Base-by-base conservation (phyloP, 1,140 invertebrate species). In the Hylaeus anthracinus region DNA sequence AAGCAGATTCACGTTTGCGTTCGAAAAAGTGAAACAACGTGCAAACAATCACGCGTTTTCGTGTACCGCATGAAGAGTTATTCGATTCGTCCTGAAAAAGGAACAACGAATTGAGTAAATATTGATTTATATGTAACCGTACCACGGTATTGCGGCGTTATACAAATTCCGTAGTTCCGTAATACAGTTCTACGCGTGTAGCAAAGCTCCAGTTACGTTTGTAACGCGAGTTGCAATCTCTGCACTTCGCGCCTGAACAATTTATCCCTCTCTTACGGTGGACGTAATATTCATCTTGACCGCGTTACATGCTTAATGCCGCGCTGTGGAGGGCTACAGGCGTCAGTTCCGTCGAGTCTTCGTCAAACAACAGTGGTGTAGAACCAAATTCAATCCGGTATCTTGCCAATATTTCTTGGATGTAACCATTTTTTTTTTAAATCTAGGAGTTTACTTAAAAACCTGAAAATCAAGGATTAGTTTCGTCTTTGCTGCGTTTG, bases 281-380 rank as follows among this genome's bases (percentile, higher is more conserved):
- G 39, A 43, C 55, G 72, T 83, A 85, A 85, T 84, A 79, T 73
- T 79, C 81, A 56, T 83, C 83, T 80, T 71, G 82, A 71, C 84
- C 77, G 82, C 71, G 72, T 85, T 85, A 85, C 71, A 56, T 69
- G 61, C 61, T 60, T 45, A 37, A 65, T 60, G 66, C 5, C 65
- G 15, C 55, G 39, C 75, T 26, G 26, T 26, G 26, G 26, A 51
- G 39, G 45, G 56, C 76, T 56, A 45, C 45, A 14, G 67, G 56
- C 56, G 45, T 43, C 51, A 45, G 61, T 14, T 37, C 1, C 60
- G 26, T 41, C 51, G 63, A 51, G 14, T 66, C 15, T 26, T 15
- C 48, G 12, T 12, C 26, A 6, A 14, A 14, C 37, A 56, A 51
- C 51, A 15, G 8, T 5, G 67, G 76, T 45, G 69, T 72, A 6